Evolutionary conservation across 1,140 invertebrate species (phyloP).

Genomic region (Tetramorium alpestre): DNA sequence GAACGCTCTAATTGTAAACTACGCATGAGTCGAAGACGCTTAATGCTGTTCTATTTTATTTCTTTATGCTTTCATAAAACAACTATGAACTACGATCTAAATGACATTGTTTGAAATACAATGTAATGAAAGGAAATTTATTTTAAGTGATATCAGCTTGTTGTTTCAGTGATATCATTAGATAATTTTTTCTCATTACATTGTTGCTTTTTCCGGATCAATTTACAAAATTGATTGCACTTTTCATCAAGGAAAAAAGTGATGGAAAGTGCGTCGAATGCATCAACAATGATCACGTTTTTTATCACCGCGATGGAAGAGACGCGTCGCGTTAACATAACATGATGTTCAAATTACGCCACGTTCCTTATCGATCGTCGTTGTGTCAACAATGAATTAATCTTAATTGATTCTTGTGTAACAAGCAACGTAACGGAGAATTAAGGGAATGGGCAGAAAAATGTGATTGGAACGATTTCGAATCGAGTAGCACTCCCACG

Average conservation of each 20-base stretch:
- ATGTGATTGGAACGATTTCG: not conserved
- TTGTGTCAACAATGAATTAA: slow-evolving; percentile 28
- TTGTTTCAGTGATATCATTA: not conserved
- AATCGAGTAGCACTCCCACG: not conserved
- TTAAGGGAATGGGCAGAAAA: not conserved
- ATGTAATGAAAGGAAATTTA: not conserved
- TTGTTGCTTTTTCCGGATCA: not conserved
- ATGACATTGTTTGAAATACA: not conserved
- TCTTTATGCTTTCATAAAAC: not conserved
- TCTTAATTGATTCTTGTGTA: slow-evolving; percentile 24
- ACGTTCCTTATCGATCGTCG: not conserved
- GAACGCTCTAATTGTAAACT: not conserved
- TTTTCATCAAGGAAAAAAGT: slow-evolving; percentile 13
- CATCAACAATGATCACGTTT: slow-evolving; percentile 7
- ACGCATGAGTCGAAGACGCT: not conserved
- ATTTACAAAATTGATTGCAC: slow-evolving; percentile 18
- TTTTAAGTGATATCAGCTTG: not conserved
- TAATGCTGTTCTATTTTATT: not conserved
- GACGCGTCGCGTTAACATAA: not conserved
- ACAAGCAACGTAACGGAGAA: not conserved
- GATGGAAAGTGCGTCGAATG: not conserved
- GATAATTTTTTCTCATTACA: not conserved
- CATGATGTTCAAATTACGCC: not conserved
- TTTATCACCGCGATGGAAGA: slow-evolving; percentile 21
- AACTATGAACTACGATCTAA: not conserved